phyloP scores from a whole-genome alignment of 2,113 vertebrate genomes.

The Muntiacus muntjak region DNA sequence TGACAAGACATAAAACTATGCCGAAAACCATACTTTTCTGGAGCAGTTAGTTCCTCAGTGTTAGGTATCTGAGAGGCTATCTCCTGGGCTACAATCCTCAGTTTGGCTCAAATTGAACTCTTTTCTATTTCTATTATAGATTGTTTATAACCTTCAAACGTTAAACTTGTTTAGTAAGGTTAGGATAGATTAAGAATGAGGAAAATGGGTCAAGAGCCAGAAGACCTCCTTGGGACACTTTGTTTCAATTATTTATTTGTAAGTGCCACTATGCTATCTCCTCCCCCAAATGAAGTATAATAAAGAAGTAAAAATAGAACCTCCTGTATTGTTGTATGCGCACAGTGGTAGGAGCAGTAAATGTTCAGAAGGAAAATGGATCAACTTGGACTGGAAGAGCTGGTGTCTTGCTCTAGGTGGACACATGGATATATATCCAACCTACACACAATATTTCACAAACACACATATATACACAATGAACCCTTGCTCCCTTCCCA shows the following conservation, averaged over 20 bases:
- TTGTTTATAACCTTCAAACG: background rate
- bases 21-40: background rate
- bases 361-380: background rate
- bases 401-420: background rate
- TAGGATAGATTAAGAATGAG: slow-evolving; percentile 35
- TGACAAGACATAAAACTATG: background rate
- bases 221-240: background rate
- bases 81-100: background rate
- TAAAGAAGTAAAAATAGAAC: background rate
- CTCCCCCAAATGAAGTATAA: background rate
- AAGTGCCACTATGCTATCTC: background rate
- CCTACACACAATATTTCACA: background rate
- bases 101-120: background rate
- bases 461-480: background rate
- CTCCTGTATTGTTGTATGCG: background rate
- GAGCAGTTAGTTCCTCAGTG: background rate
- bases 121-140: background rate
- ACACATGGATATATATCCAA: too few relatives aligned
- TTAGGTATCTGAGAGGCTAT: background rate
- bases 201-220: slow-evolving; percentile 39
- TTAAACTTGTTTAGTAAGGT: slow-evolving; percentile 65
- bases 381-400: background rate
- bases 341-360: background rate
- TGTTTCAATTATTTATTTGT: background rate
- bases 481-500: background rate